These are phyloP conservation scores for Galagoides demidoff DNA, from an alignment of 2,797 vertebrate species.

Conservation along the genomic window DNA sequence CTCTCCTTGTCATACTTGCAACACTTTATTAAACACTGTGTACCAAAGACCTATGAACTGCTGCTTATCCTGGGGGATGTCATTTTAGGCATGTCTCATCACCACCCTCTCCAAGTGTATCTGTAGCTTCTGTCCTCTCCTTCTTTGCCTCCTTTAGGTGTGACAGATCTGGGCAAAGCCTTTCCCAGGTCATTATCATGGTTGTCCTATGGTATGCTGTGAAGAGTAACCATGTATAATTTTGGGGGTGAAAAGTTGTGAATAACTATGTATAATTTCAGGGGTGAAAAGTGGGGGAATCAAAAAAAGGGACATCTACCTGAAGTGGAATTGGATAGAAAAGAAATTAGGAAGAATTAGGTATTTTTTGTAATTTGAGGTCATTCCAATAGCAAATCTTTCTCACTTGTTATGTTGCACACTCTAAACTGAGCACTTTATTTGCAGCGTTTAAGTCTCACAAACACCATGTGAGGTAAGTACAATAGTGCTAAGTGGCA, in stretches of 20 bases:
- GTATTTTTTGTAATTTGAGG: neutral
- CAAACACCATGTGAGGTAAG: neutral
- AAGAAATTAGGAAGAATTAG: neutral
- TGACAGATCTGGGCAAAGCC: neutral
- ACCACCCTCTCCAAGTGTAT: neutral
- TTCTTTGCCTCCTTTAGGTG: neutral
- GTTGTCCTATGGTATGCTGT: neutral
- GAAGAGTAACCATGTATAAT: neutral
- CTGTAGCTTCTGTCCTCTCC: neutral
- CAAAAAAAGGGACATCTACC: neutral
- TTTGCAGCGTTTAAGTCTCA: conserved; percentile 3
- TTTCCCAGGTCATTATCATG: neutral
- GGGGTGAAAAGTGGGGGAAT: neutral
- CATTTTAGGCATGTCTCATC: conserved; percentile 10
- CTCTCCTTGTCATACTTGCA: neutral
- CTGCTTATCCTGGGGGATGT: neutral
- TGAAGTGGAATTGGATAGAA: neutral
- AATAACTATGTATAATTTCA: neutral
- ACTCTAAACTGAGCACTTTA: neutral
- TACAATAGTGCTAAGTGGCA: neutral
- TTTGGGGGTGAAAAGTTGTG: neutral
- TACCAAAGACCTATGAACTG: conserved; percentile 4
- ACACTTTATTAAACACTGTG: neutral
- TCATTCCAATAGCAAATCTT: neutral
- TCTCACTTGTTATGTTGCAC: neutral